Evolutionary conservation across 37 sponge, comb jelly and placozoan species (phyloP), one percentile per base, ranked within the genome.

Genomic region (Cliona cf. orientalis): DNA sequence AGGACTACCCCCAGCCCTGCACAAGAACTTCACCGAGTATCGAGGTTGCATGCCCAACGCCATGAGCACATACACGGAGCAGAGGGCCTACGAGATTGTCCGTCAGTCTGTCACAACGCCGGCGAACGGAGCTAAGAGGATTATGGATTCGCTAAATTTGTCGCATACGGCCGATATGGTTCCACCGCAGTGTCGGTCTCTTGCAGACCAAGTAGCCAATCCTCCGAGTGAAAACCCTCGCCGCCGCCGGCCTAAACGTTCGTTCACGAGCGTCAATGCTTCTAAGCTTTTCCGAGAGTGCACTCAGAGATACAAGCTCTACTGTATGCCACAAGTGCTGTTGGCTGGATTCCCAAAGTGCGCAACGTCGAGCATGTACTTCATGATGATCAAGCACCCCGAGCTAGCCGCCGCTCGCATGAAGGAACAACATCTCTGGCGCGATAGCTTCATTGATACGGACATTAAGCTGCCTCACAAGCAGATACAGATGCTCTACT

Each of bases 351-450:
- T 74, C 21, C 74, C 56, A 3, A 74, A 74, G 37, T 74, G 74
- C 55, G 74, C 38, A 32, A 53, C 74, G 26, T 33, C 74, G 17
- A 53, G 36, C 31, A 29, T 74, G 7, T 74, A 74, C 38, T 23
- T 56, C 21, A 5, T 55, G 33, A 74, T 74, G 1, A 36, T 28
- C 6, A 28, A n/a, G 14, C 74, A 74, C 35, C 74, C 74, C 19
- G 14, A 31, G 33, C 21, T 74, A 32, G 74, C 57, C 33, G 17
- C 56, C 19, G 34, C 74, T 33, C 55, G 11, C 2, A 53, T 12
- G 35, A 74, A 74, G 58, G 74, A 74, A 43, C 35, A 25, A 14
- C 74, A 74, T 53, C 39, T 74, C 56, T 74, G 74, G 74, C 49
- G 57, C 14, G n/a, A n/a, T 0, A 23, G 49, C 31, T 31, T 26